A percentile compares a stretch with the other conserved stretches of the same genome.
Conservation (phyloP, 2,113 vertebrate species). For the Cygnus buccinator region DNA sequence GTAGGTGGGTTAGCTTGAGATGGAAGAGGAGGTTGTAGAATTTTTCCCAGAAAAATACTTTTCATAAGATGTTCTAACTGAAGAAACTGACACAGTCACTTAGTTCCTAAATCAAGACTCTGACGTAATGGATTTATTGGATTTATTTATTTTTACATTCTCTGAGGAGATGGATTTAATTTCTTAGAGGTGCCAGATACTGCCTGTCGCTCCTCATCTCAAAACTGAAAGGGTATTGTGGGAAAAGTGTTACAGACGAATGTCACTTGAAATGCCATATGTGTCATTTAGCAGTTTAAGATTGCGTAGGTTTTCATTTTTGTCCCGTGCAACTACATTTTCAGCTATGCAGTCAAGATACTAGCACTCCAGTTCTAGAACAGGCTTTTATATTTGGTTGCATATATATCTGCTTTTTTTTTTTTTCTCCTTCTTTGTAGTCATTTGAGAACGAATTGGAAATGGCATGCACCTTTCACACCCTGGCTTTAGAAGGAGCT, state of each 20-base stretch:
- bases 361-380: neutral
- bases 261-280: neutral
- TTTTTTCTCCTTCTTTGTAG: neutral
- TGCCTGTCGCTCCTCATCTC: neutral
- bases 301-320: neutral
- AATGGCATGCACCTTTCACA: neutral
- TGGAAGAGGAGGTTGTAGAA: neutral
- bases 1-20: neutral
- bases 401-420: neutral
- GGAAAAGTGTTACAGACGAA: neutral
- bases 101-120: neutral
- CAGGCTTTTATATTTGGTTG: neutral
- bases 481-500: neutral
- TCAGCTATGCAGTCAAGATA: neutral
- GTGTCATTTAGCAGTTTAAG: neutral
- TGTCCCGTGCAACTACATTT: neutral
- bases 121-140: neutral
- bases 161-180: neutral
- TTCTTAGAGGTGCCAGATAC: neutral
- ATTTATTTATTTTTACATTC: neutral
- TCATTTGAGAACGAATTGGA: neutral
- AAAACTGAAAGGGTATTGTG: neutral
- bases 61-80: neutral
- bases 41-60: neutral
- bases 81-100: neutral